These are phyloP conservation scores for Chiloscyllium plagiosum DNA, from an alignment of 2,113 vertebrate species.

Conservation along the genomic window DNA sequence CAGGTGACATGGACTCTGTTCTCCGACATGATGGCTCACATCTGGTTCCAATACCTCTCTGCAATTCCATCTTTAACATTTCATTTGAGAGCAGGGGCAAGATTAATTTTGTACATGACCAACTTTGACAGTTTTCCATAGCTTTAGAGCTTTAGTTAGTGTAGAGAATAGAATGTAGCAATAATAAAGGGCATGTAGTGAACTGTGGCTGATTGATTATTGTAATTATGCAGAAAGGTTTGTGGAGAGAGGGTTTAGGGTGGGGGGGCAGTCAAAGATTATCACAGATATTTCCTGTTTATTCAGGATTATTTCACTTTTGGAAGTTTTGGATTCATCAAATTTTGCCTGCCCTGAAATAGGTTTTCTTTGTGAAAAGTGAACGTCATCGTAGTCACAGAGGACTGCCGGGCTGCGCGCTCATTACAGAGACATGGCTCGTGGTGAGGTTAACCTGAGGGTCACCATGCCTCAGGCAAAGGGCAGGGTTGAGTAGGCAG, in stretches of 20 bases:
- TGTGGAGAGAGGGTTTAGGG: neutral
- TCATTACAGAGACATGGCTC: too few relatives aligned
- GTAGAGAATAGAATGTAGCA: neutral
- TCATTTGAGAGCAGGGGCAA: neutral
- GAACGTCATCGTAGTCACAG: too few relatives aligned
- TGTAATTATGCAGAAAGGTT: neutral
- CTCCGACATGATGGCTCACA: neutral
- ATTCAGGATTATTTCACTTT: neutral
- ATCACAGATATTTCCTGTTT: neutral
- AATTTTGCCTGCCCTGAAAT: neutral
- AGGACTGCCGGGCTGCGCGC: too few relatives aligned
- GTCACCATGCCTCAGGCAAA: too few relatives aligned
- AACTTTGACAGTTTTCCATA: neutral
- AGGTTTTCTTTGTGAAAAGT: neutral
- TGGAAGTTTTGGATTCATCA: neutral
- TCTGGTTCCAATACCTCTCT: neutral
- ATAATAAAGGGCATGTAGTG: neutral
- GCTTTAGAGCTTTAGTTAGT: neutral
- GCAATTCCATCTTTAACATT: neutral
- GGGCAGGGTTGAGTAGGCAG: too few relatives aligned
- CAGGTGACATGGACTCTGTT: neutral
- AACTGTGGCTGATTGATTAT: neutral
- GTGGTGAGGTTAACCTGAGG: too few relatives aligned
- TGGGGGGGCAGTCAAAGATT: neutral
- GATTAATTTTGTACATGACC: neutral